Conservation (phyloP, 2,113 vertebrate genomes). For the Dryoscopus gambensis region DNA sequence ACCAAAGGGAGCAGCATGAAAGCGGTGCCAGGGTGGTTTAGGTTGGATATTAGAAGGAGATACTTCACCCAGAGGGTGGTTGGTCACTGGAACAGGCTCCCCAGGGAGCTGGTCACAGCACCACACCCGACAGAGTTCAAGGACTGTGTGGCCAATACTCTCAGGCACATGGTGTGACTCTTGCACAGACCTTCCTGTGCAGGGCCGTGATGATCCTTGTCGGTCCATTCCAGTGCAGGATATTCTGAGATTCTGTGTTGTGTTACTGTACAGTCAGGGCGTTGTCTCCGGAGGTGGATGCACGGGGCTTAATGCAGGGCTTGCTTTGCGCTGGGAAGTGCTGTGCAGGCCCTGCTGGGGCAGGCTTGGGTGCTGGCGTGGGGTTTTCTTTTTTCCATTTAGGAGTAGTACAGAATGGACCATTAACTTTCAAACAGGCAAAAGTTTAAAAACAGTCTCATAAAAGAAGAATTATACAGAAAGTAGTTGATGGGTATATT, state of each 20-base stretch:
- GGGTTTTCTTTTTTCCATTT: neutral
- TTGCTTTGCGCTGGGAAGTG: neutral
- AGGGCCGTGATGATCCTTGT: neutral
- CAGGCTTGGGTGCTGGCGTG: accelerated
- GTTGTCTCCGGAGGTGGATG: accelerated
- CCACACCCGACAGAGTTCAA: neutral
- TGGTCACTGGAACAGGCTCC: neutral
- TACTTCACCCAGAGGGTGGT: neutral
- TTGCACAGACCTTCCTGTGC: neutral
- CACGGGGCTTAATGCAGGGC: accelerated
- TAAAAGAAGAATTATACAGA: neutral
- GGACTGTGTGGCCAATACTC: neutral
- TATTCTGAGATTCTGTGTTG: neutral
- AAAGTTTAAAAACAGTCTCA: neutral
- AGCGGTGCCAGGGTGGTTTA: neutral
- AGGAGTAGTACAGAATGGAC: neutral
- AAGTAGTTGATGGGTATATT: neutral
- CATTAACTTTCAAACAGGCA: neutral
- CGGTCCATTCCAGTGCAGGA: neutral
- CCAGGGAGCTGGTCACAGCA: neutral
- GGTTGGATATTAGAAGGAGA: too few relatives aligned
- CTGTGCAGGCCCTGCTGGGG: neutral
- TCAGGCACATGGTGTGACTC: neutral
- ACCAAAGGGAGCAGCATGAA: neutral
- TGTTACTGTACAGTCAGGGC: accelerated